phyloP scores from a whole-genome alignment of 1,140 invertebrate genomes.

The Venturia canescens region DNA sequence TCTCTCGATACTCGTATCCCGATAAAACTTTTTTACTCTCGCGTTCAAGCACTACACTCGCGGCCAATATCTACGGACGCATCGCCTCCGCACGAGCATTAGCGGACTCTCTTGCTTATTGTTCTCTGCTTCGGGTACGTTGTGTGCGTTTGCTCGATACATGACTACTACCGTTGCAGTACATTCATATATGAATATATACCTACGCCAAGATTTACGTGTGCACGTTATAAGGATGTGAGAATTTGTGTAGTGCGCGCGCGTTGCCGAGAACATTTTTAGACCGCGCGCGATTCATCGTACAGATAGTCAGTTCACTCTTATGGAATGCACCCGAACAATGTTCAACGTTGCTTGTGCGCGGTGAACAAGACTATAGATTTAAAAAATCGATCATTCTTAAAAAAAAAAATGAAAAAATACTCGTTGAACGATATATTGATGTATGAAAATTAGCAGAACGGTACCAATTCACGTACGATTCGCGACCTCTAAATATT shows the following conservation, averaged over 20 bases:
- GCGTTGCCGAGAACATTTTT: conserved; percentile 27
- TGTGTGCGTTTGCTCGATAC: background rate
- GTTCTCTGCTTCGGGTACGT: conserved; percentile 20
- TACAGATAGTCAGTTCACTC: conserved; percentile 21
- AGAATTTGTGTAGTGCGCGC: conserved; percentile 29
- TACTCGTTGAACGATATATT: too few species aligned
- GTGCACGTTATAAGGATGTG: conserved; percentile 42
- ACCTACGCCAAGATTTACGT: conserved; percentile 26
- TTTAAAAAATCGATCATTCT: too few species aligned
- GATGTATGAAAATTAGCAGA: too few species aligned
- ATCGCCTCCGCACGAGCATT: conserved; percentile 32
- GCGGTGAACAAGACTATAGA: too few species aligned
- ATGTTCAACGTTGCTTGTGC: background rate
- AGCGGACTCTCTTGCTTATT: conserved; percentile 26
- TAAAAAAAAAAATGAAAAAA: too few species aligned
- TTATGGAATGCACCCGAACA: conserved; percentile 24
- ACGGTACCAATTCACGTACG: too few species aligned
- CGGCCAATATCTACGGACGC: conserved; percentile 39
- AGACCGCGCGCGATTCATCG: conserved; percentile 38
- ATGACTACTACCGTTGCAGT: background rate
- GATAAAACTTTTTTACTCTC: conserved; percentile 37
- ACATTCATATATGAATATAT: conserved; percentile 23
- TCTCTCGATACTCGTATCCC: conserved; percentile 41
- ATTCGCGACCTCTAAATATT: too few species aligned
- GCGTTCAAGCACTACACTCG: background rate